These are phyloP conservation scores for Brachionus rotundiformis DNA, from an alignment of 1,140 invertebrate species.

Conservation along the genomic window DNA sequence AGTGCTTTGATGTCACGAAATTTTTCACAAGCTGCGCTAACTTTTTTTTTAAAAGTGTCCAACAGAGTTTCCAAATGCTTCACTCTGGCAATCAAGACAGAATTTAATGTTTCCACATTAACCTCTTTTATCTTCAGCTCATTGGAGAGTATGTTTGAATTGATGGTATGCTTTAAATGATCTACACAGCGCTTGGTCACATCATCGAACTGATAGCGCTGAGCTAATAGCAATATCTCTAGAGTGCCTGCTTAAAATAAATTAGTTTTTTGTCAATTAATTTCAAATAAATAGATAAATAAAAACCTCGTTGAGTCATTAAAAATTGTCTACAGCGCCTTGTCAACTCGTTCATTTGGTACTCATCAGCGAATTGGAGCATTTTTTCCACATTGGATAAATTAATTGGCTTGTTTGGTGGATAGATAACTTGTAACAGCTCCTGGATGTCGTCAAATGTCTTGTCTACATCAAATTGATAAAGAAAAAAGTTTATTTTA, in stretches of 20 bases:
- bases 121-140: conserved; percentile 45
- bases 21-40: conserved; percentile 46
- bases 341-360: conserved; percentile 57
- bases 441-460: conserved; percentile 55
- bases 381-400: conserved; percentile 53
- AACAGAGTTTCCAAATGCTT: conserved; percentile 48
- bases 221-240: conserved; percentile 46
- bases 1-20: conserved; percentile 47
- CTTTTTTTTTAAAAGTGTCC: conserved; percentile 51
- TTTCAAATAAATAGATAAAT: not conserved
- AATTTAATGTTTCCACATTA: conserved; percentile 28
- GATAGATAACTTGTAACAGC: conserved; percentile 59
- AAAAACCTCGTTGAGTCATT: conserved; percentile 53
- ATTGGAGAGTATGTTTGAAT: conserved; percentile 25
- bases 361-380: conserved; percentile 55
- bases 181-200: conserved; percentile 48
- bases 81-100: conserved; percentile 19
- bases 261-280: not conserved
- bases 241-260: conserved; percentile 19
- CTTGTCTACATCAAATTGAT: conserved; percentile 25
- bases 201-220: conserved; percentile 50
- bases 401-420: conserved; percentile 57
- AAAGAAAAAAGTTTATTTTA: not conserved
- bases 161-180: conserved; percentile 50
- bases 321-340: conserved; percentile 58